Conservation (phyloP, 2,797 vertebrate genomes). For the Antennarius maculatus region DNA sequence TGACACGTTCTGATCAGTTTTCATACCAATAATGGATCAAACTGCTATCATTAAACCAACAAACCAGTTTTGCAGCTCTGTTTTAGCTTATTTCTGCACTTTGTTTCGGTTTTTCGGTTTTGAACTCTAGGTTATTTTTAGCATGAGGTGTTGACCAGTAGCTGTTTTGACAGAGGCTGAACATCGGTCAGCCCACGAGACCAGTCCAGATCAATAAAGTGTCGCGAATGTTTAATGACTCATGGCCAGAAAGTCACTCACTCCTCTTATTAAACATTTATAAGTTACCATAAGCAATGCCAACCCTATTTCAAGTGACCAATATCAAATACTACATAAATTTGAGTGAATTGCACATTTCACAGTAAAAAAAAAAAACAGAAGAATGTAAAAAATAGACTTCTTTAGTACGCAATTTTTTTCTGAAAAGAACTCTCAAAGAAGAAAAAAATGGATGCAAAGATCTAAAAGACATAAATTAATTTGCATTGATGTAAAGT, state of each 20-base stretch:
- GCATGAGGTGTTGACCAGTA: slow-evolving; percentile 25
- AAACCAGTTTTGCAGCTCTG: background rate
- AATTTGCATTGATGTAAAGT: background rate
- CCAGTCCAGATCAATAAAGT: slow-evolving; percentile 45
- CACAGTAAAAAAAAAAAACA: background rate
- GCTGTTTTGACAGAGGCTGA: slow-evolving; percentile 47
- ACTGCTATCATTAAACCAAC: background rate
- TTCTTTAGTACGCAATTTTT: background rate
- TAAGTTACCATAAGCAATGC: background rate
- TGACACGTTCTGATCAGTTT: no score
- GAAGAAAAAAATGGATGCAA: background rate
- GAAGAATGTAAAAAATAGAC: background rate
- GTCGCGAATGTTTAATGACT: slow-evolving; percentile 38
- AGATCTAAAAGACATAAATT: background rate
- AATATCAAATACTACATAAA: no score
- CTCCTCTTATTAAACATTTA: slow-evolving; percentile 52
- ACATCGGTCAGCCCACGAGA: slow-evolving; percentile 42
- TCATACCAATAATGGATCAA: background rate
- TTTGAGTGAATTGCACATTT: no score
- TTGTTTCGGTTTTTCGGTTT: background rate
- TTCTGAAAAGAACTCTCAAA: background rate
- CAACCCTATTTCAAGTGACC: no score
- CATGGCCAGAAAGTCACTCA: slow-evolving; percentile 34
- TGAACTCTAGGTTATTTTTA: slow-evolving; percentile 22
- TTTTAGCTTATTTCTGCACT: background rate